Conservation (phyloP, 2,888 invertebrate genomes). For the Petrolisthes manimaculis region DNA sequence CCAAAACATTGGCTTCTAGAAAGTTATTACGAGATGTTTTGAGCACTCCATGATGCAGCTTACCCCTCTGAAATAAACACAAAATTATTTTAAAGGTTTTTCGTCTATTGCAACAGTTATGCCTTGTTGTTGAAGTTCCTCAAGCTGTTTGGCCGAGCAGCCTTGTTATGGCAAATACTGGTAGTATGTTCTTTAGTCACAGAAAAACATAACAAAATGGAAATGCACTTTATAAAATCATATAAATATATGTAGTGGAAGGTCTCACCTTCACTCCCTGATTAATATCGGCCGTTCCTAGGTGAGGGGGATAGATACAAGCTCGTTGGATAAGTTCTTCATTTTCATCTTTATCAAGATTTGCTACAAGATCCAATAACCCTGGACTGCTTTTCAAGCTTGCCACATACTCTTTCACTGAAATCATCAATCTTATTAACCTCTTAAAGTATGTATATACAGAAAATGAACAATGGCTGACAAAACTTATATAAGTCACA, state of each 20-base stretch:
- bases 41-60: slow-evolving; percentile 79
- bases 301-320: slow-evolving; percentile 59
- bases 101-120: no score
- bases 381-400: slow-evolving; percentile 45
- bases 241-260: no score
- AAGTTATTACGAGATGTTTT: slow-evolving; percentile 93
- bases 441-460: neutral
- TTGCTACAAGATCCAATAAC: slow-evolving; percentile 60
- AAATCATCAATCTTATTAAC: slow-evolving; percentile 67
- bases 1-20: slow-evolving; percentile 88
- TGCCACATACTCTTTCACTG: slow-evolving; percentile 79
- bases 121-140: no score
- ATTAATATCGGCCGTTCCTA: slow-evolving; percentile 55
- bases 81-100: no score
- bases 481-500: neutral
- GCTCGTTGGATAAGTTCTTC: slow-evolving; percentile 34
- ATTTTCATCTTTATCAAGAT: slow-evolving; percentile 44
- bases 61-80: slow-evolving; percentile 75
- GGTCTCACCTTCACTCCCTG: slow-evolving; percentile 44
- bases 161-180: no score
- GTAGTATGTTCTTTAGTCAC: no score
- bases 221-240: neutral
- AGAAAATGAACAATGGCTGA: neutral
- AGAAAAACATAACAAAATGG: neutral
- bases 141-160: no score